Evolutionary conservation across 2,113 vertebrate species (phyloP), one percentile per base, ranked within the genome.

Genomic region (Calypte anna): DNA sequence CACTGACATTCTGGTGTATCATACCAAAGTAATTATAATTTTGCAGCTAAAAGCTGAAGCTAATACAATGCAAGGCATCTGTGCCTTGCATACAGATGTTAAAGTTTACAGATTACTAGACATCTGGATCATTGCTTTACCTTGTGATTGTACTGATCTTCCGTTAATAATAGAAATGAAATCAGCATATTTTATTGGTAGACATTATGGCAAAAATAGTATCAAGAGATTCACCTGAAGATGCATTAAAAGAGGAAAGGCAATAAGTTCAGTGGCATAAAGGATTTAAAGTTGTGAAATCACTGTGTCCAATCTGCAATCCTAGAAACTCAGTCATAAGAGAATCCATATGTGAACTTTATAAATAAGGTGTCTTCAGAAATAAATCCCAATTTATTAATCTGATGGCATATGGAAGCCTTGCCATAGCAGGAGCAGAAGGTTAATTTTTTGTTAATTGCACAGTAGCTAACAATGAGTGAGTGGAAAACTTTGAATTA

Each of bases 311-410:
- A 30, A 8, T 69, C 38, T 25, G 14, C 44, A 46, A 31, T 51
- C 12, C 53, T 16, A 84, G 55, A 86, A 69, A 84, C 14, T 64
- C 25, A 33, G 14, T 11, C 27, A 13, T n/a, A 70, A 61, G 12
- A 76, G 6, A 38, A 12, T 23, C 0, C 0, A 25, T 46, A 87
- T 0, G 3, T 10, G 14, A 70, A 66, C 10, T 82, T 70, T 22
- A 78, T 16, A 67, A 48, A 59, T 33, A 59, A 38, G 11, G 0
- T 10, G 2, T 38, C 28, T 51, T 91, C 43, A 87, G 36, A 84
- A 86, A 84, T 44, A 77, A 50, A 70, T 62, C 7, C 7, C 10
- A 69, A 19, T 33, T 90, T 92, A 31, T 74, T 81, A 86, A 62
- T n/a, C 19, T 63, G 17, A 55, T 2, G 1, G 7, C 54, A 15